A percentile compares a stretch with the other conserved stretches of the same genome.
phyloP scores from a whole-genome alignment of 2,888 invertebrate species.

The Liposcelis brunnea region DNA sequence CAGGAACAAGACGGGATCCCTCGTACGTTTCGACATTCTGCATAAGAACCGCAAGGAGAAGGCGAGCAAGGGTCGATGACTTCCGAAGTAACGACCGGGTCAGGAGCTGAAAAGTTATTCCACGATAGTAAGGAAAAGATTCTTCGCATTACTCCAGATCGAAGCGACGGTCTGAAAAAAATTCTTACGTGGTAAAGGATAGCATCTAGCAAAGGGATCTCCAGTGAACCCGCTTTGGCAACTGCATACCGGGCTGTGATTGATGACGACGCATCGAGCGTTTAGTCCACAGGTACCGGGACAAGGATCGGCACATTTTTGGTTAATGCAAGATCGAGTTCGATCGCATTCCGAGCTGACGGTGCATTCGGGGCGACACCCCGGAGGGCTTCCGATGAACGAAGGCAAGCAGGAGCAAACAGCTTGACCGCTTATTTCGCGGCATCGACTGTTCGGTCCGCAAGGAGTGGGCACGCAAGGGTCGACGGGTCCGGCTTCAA shows the following conservation, averaged over 20 bases:
- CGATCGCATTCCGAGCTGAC: slow-evolving; percentile 37
- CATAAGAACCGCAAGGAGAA: slow-evolving; percentile 43
- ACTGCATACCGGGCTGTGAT: slow-evolving; percentile 39
- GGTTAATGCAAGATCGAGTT: slow-evolving; percentile 37
- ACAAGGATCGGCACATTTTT: slow-evolving; percentile 43
- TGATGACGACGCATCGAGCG: slow-evolving; percentile 37
- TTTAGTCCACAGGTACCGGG: slow-evolving; percentile 36
- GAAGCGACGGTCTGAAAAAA: background rate
- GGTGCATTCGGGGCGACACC: slow-evolving; percentile 39
- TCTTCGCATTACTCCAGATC: background rate
- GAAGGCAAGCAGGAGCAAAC: slow-evolving; percentile 38
- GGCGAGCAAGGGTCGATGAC: slow-evolving; percentile 20
- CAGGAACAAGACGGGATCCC: slow-evolving; percentile 25
- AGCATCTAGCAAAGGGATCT: slow-evolving; percentile 36
- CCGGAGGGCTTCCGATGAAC: slow-evolving; percentile 37
- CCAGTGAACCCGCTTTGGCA: slow-evolving; percentile 32
- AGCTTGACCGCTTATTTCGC: slow-evolving; percentile 33
- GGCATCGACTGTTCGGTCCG: slow-evolving; percentile 37
- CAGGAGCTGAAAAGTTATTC: background rate
- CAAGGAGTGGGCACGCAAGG: slow-evolving; percentile 38
- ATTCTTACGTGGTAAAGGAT: slow-evolving; percentile 10
- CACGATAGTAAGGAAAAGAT: background rate
- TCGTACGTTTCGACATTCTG: slow-evolving; percentile 36
- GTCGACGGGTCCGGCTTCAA: slow-evolving; percentile 21
- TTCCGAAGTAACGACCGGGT: slow-evolving; percentile 5